A percentile compares a stretch with the other conserved stretches of the same genome.
Evolutionary conservation across 2,113 vertebrate genomes (phyloP).

Genomic region (Ancistrus triradiatus): DNA sequence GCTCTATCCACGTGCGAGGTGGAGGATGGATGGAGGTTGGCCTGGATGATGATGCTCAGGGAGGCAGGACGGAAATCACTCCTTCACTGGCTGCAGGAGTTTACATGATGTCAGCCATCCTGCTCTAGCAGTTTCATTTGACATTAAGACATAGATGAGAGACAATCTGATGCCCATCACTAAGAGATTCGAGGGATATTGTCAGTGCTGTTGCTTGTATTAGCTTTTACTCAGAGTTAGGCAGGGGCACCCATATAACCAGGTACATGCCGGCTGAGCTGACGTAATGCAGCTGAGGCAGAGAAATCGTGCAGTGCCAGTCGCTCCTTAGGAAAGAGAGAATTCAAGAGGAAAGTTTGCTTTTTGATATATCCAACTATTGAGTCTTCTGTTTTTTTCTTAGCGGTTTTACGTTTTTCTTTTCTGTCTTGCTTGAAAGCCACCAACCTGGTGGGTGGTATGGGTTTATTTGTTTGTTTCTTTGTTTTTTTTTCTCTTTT

Average conservation of each 20-base stretch:
- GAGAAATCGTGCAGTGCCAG: slow-evolving; percentile 43
- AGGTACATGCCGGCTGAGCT: slow-evolving; percentile 19
- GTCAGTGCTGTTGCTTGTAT: not conserved
- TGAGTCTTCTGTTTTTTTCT: no score
- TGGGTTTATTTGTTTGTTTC: no score
- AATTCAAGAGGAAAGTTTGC: slow-evolving; percentile 36
- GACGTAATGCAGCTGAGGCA: slow-evolving; percentile 39
- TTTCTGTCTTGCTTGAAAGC: no score
- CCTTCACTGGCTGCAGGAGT: slow-evolving; percentile 41
- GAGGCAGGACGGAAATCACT: slow-evolving; percentile 43
- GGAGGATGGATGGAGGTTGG: not conserved
- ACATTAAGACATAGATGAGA: slow-evolving; percentile 25
- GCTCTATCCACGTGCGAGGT: slow-evolving; percentile 12
- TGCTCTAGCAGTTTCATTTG: slow-evolving; percentile 32
- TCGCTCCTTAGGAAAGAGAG: slow-evolving; percentile 50
- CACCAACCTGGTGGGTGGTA: no score
- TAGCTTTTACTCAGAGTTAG: not conserved
- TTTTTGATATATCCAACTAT: slow-evolving; percentile 63
- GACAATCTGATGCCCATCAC: slow-evolving; percentile 36
- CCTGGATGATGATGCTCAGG: slow-evolving; percentile 31
- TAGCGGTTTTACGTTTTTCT: no score
- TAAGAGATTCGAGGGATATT: slow-evolving; percentile 8
- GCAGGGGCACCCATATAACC: slow-evolving; percentile 11
- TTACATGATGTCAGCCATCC: slow-evolving; percentile 44
- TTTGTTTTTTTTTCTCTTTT: slow-evolving; percentile 19